Evolutionary conservation across 1,140 invertebrate genomes (phyloP), one percentile per base, ranked within the genome.

Genomic region (Apolygus lucorum): DNA sequence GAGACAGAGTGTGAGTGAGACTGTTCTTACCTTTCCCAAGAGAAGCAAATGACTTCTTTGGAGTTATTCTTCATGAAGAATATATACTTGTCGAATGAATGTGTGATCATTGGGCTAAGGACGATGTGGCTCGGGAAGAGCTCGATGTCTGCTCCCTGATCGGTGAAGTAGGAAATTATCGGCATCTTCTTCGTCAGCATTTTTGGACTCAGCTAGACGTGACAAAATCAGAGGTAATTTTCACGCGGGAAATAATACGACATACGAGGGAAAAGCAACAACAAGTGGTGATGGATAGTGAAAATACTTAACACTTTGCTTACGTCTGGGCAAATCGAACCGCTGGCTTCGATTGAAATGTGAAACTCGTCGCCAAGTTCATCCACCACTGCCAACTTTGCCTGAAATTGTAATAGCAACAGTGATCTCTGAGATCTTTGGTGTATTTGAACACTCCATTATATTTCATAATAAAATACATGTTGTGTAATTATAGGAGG

Each of bases 41-140:
- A 22, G 24, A 25, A 63, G 17, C 27, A 14, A 25, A 63, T 8
- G 24, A 25, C 26, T 8, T 63, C 62, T 1, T 21, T 25, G 17
- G 62, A 25, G 26, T 63, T 63, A 26, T 63, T 63, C 26, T 63
- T 63, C 2, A 63, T 8, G 26, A 63, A 63, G 62, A 63, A 63
- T 8, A 63, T 26, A 25, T 63, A 25, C 27, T 63, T 21, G 2
- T 21, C 26, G 62, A 25, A 63, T 2, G 62, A 63, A 27, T 63
- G 62, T 26, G 62, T 63, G 2, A 26, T 21, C 2, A 63, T 21
- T 2, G 62, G 62, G 2, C 27, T 26, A 17, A 63, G 17, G 22
- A 21, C 22, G 17, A 63, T 25, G 26, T 63, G 62, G 26, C 26
- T 27, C 1, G 26, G 21, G 2, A 26, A 63, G 17, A 63, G 22